Evolutionary conservation across 2,113 vertebrate genomes (phyloP), one percentile per base, ranked within the genome.

Genomic region (Rhizomys pruinosus): DNA sequence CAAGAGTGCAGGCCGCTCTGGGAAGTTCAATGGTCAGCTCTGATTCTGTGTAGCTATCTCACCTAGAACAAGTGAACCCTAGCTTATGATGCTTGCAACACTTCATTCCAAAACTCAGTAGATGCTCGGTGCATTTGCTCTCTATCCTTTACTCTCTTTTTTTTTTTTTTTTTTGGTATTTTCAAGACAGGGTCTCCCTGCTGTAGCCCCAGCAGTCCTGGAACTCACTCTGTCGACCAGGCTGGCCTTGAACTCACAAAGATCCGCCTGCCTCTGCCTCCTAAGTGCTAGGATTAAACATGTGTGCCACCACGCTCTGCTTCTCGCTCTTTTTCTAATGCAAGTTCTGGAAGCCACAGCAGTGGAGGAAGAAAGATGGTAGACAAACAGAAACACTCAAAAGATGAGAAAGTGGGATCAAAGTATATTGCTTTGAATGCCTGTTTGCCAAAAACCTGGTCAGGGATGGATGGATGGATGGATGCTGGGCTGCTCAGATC

Each of bases 1-100:
- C 19, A 47, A 22, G 71, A 12, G 0, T n/a, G 7, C 2, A 12
- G 3, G 13, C 1, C 5, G 4, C 61, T 52, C 61, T 52, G 34
- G 73, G 32, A 52, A 11, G 59, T 20, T 57, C 15, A 16, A 2
- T 13, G 6, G 20, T 82, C 59, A 16, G 9, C 20, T 72, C 52
- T 69, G 44, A 52, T 63, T 72, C 34, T 22, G 2, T 78, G 66
- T 23, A 29, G 61, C 25, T 55, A 5, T 52, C 11, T 72, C 39
- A 77, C 42, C 32, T 76, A 22, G 37, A 66, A 27, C 29, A 42
- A 63, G 6, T 27, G 15, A 87, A 16, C 61, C 7, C 29, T 52
- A 1, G 9, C 39, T 77, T 71, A 44, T 47, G 37, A 61, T 63
- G 2, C 5, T 9, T 34, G 34, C 55, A 7, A 0, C 3, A 27